Base-by-base conservation (phyloP, 2,797 vertebrate species). In the Atherinosoma microstoma region DNA sequence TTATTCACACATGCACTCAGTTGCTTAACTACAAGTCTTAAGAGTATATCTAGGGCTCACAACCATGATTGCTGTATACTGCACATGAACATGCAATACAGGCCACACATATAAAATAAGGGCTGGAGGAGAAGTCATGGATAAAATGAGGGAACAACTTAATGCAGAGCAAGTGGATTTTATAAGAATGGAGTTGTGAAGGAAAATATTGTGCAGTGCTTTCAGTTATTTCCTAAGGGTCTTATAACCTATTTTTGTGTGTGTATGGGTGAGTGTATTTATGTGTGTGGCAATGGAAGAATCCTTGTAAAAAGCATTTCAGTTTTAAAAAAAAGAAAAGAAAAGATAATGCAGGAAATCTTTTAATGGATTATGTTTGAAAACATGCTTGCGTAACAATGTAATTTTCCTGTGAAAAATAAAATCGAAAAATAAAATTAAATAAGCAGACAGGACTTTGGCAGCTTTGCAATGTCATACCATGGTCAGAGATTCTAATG, bases 101-200 rank as follows among this genome's bases (percentile, higher is more conserved):
- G 34, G 49, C 56, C 58, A 59, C 58, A 49, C 38, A 59, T 49
- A 58, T 22, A 73, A 6, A 57, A 36, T 74, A 61, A 59, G 3
- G 47, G 27, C 34, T 58, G 7, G 32, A 20, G 67, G 47, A 27
- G 42, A 68, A 16, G 18, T 3, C 51, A 67, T 70, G 38, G 70
- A 78, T 54, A 20, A 57, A 75, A 68, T 40, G 32, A 60, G 53
- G 71, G 60, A 64, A 36, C 16, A 62, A 63, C 73, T 77, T 76
- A 62, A 79, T 76, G 59, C 62, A 58, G 51, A 73, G 57, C 76
- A 83, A 85, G 75, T 75, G 34, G 42, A 69, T 83, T 85, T 78
- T 68, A 70, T 69, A 72, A 30, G 22, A 64, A 61, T 80, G 30
- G 47, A 61, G 27, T 75, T 67, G 49, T 73, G 34, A 60, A 75